phyloP scores from a whole-genome alignment of 2,888 invertebrate genomes.

The Pheosia gnoma region DNA sequence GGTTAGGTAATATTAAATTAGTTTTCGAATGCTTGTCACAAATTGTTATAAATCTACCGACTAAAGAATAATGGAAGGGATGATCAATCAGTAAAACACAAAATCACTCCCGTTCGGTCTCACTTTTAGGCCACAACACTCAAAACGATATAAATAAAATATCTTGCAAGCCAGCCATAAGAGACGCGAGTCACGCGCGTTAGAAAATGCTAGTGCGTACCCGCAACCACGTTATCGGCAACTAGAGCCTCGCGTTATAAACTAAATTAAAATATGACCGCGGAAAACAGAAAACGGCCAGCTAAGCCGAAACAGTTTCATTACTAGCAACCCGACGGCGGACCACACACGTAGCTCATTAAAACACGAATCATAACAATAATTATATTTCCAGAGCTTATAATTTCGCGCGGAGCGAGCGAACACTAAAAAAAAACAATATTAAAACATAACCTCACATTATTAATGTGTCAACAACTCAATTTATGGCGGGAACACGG shows the following conservation, averaged over 20 bases:
- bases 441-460: constrained; percentile 81
- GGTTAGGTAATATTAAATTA: too few relatives aligned
- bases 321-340: constrained; percentile 59
- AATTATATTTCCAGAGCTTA: constrained; percentile 76
- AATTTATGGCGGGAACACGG: constrained; percentile 81
- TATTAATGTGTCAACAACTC: constrained; percentile 84
- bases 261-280: constrained; percentile 68
- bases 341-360: constrained; percentile 82
- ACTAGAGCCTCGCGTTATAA: constrained; percentile 49
- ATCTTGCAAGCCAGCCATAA: too few relatives aligned
- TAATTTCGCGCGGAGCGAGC: constrained; percentile 76
- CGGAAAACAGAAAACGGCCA: constrained; percentile 36
- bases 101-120: too few relatives aligned
- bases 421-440: constrained; percentile 62
- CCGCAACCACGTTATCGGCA: constrained; percentile 34
- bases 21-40: too few relatives aligned
- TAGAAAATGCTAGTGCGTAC: constrained; percentile 37
- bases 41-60: too few relatives aligned
- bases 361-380: constrained; percentile 76
- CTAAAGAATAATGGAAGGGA: too few relatives aligned
- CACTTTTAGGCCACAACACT: too few relatives aligned
- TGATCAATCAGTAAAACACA: too few relatives aligned
- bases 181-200: constrained; percentile 12
- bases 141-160: too few relatives aligned
- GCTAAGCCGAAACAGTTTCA: constrained; percentile 65